Evolutionary conservation across 2,888 invertebrate species (phyloP), one percentile per base, ranked within the genome.

Genomic region (Erynnis tages): DNA sequence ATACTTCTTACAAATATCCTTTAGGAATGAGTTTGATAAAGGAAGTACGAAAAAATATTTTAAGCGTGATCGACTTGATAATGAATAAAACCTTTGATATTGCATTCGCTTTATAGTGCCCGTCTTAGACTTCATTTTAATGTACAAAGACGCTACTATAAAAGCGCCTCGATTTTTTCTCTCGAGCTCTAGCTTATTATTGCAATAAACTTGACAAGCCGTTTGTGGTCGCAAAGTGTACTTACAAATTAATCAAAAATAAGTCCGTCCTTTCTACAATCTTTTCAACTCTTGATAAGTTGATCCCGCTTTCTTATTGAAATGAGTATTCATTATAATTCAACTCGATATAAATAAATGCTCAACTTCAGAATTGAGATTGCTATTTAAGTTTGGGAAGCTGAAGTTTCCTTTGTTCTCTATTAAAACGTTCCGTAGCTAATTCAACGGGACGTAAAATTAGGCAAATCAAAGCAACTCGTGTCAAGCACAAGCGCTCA

Each of bases 151-250:
- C 16, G 25, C 25, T 11, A 82, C 73, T 83, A 79, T 67, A 76
- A 73, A 72, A 71, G 73, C 74, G 77, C 76, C 73, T 73, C 79
- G 71, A 80, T 83, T 79, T 76, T 76, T 72, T 66, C 69, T 72
- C 73, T 73, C 76, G 74, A 77, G 79, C 73, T 77, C 74, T 65
- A 69, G 76, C 76, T 82, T 84, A 84, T 86, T 85, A 82, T 81
- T 78, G 84, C 82, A 81, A 82, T 83, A 83, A 86, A 85, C 78
- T 85, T 84, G 84, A 82, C 81, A 81, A 78, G 76, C 82, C 79
- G 79, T 85, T 85, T 84, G 80, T 79, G 81, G 73, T 70, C 73
- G 74, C 73, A 73, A 76, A 83, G 79, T 82, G 79, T 82, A 79
- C 76, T 71, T 71, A 74, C 64, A 76, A 79, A 85, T 83, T 82